phyloP scores from a whole-genome alignment of 2,888 invertebrate genomes.

The Coremacera marginata region DNA sequence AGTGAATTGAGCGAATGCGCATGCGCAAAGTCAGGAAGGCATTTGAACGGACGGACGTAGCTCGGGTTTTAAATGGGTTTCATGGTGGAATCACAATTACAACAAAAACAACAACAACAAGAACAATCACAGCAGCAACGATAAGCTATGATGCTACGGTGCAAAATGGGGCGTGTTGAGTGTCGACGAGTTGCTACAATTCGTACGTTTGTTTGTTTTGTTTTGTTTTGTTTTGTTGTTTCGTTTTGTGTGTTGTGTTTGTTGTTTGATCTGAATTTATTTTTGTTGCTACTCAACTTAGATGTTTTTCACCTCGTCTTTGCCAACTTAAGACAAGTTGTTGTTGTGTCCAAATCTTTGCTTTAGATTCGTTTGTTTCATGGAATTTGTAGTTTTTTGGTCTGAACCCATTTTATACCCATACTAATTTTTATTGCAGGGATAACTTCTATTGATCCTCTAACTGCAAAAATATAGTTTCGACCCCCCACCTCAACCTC shows the following conservation, averaged over 20 bases:
- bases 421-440: no score
- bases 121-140: constrained; percentile 19
- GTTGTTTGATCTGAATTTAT: background rate
- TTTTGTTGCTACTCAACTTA: background rate
- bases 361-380: background rate
- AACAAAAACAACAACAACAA: constrained; percentile 27
- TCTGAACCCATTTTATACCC: no score
- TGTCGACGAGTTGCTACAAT: background rate
- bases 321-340: background rate
- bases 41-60: background rate
- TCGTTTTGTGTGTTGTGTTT: background rate
- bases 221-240: background rate
- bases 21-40: constrained; percentile 4
- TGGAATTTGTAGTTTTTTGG: no score
- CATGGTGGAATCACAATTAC: constrained; percentile 15
- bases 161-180: constrained; percentile 35
- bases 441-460: no score
- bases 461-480: no score
- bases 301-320: no score
- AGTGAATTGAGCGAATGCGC: constrained; percentile 20
- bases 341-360: background rate
- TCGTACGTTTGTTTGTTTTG: constrained; percentile 11
- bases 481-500: no score
- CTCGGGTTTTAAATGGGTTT: background rate
- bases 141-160: constrained; percentile 21